These are phyloP conservation scores for Nycticorax nycticorax DNA, from an alignment of 2,113 vertebrate genomes.

Conservation along the genomic window DNA sequence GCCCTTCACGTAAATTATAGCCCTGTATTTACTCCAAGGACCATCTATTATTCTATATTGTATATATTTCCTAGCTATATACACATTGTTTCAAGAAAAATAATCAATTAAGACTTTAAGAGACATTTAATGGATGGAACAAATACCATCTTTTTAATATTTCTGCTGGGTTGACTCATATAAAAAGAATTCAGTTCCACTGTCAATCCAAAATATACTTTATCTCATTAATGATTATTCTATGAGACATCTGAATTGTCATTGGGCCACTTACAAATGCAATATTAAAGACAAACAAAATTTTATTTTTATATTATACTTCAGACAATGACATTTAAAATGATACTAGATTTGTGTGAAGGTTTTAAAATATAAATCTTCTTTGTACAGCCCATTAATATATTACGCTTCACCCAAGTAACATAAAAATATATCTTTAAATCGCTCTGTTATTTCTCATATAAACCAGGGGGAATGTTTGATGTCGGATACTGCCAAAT, in stretches of 20 bases:
- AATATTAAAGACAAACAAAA: slow-evolving; percentile 63
- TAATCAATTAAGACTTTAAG: slow-evolving; percentile 68
- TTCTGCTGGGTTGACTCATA: slow-evolving; percentile 69
- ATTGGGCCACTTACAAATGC: slow-evolving; percentile 61
- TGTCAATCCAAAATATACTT: slow-evolving; percentile 73
- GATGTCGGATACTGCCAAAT: neutral
- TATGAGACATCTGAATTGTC: slow-evolving; percentile 57
- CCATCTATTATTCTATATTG: slow-evolving; percentile 53
- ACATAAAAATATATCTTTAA: slow-evolving; percentile 51
- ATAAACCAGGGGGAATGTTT: slow-evolving; percentile 47
- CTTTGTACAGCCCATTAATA: slow-evolving; percentile 67
- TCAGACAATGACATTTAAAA: slow-evolving; percentile 60
- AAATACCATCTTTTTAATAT: slow-evolving; percentile 53
- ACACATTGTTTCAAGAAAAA: slow-evolving; percentile 73
- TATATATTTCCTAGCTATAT: slow-evolving; percentile 60
- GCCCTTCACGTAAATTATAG: slow-evolving; percentile 5
- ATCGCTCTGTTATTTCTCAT: slow-evolving; percentile 32
- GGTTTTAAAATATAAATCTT: slow-evolving; percentile 64
- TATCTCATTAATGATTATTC: slow-evolving; percentile 48
- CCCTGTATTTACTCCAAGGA: slow-evolving; percentile 45
- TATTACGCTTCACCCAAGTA: slow-evolving; percentile 54
- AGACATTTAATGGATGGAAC: slow-evolving; percentile 49
- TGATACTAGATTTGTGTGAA: slow-evolving; percentile 44
- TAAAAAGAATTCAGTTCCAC: slow-evolving; percentile 73
- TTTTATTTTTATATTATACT: slow-evolving; percentile 48